Conservation (phyloP, 2,888 invertebrate genomes). For the Lagria hirta region DNA sequence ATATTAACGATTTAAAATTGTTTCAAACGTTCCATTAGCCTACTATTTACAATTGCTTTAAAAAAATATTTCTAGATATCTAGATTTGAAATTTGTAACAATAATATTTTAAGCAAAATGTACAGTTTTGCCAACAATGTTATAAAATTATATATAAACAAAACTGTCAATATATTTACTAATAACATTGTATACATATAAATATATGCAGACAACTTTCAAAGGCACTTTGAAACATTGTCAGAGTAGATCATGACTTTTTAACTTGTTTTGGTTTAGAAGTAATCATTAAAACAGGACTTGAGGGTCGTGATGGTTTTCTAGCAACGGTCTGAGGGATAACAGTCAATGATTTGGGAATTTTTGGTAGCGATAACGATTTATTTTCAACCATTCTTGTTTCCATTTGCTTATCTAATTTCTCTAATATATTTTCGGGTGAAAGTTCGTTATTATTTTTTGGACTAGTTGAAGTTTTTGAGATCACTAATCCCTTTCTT, state of each 20-base stretch:
- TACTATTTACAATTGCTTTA: constrained; percentile 21
- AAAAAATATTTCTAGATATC: constrained; percentile 28
- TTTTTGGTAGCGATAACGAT: constrained; percentile 68
- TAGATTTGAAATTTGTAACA: constrained; percentile 20
- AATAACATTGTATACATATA: constrained; percentile 13
- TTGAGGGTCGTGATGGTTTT: constrained; percentile 45
- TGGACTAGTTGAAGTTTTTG: constrained; percentile 41
- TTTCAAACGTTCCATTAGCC: constrained; percentile 15
- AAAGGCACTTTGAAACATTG: constrained; percentile 45
- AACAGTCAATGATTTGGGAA: constrained; percentile 79
- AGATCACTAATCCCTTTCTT: constrained; percentile 43
- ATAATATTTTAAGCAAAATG: constrained; percentile 31
- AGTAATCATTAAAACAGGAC: constrained; percentile 47
- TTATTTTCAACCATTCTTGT: constrained; percentile 47
- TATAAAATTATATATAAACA: constrained; percentile 27
- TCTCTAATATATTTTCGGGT: constrained; percentile 51
- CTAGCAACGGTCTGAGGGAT: constrained; percentile 66
- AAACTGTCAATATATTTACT: constrained; percentile 22
- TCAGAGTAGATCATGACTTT: constrained; percentile 48
- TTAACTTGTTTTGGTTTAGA: constrained; percentile 36
- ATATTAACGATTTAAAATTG: constrained; percentile 11
- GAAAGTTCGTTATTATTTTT: constrained; percentile 17
- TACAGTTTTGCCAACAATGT: constrained; percentile 32
- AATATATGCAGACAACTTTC: constrained; percentile 21
- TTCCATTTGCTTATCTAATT: constrained; percentile 55